Base-by-base conservation (phyloP, 2,888 invertebrate genomes). In the Orthonevra nobilis region DNA sequence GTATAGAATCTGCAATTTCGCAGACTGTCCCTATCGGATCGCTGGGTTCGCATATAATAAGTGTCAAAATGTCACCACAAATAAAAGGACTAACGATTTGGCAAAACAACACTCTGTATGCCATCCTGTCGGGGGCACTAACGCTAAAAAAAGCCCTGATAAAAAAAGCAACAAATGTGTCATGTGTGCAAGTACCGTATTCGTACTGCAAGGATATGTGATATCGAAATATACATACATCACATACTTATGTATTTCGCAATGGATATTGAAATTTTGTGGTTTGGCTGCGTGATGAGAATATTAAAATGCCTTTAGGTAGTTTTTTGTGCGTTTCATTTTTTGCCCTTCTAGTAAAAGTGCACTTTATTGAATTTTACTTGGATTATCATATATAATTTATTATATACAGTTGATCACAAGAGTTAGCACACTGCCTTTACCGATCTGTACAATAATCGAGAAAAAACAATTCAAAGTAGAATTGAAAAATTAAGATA, bases 41-140 rank as follows among this genome's bases (percentile, higher is more conserved):
- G 72, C 60, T 72, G 60, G 72, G 72, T 60, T 64, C 72, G 72
- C 77, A 72, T 60, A 72, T 72, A 77, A 77, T 77, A 77, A 77
- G 77, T 77, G 77, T 66, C 77, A 77, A 77, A 77, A 64, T 72
- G 72, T 72, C 72, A 72, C 77, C 72, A 28, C 64, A 77, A 77
- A 60, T 60, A 77, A 63, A 64, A 60, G 60, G 64, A 77, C 72
- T 77, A 64, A 58, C 64, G 60, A 77, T 70, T 77, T 64, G 72
- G 52, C 77, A 77, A 72, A 77, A 72, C 72, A 77, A 77, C 72
- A 77, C 58, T 58, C 30, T 30, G 15, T 30, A 32, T 32, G 44
- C 30, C n/a, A n/a, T n/a, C n/a, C 14, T 10, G 3, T 10, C 10
- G 7, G 26, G 14, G 26, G n/a, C 44, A 44, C 32, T n/a, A 14